These are phyloP conservation scores for Trachops cirrhosus DNA, from an alignment of 2,797 vertebrate genomes.

Conservation along the genomic window DNA sequence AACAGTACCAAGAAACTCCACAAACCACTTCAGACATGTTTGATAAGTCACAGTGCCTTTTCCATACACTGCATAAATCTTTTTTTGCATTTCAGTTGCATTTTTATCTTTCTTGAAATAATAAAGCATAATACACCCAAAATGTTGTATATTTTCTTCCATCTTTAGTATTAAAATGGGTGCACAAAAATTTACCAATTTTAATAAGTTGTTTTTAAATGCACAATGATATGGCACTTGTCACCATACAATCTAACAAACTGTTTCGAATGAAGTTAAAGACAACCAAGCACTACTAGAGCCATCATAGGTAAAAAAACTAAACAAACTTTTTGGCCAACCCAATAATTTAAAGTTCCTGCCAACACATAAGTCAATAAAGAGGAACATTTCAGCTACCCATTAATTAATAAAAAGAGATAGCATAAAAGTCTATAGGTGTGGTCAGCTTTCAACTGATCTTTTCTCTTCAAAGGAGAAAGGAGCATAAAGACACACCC, in stretches of 20 bases:
- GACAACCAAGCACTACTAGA: not conserved
- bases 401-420: conserved; percentile 40
- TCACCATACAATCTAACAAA: not conserved
- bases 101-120: not conserved
- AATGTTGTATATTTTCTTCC: not conserved
- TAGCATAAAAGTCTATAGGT: not conserved
- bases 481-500: not conserved
- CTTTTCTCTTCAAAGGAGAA: conserved; percentile 54
- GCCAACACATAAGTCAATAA: not conserved
- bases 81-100: not conserved
- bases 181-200: not conserved
- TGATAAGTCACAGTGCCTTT: not conserved
- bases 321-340: not conserved
- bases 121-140: not conserved
- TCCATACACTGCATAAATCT: not conserved
- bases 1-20: not conserved
- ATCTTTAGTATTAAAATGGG: not conserved
- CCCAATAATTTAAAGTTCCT: not conserved
- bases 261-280: not conserved
- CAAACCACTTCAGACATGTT: not conserved
- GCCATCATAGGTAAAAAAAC: not conserved
- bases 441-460: conserved; percentile 17
- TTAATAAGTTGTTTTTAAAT: not conserved
- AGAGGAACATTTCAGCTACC: conserved; percentile 15
- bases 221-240: not conserved